Base-by-base conservation (phyloP, 2,113 vertebrate species). In the Rallus limicola region DNA sequence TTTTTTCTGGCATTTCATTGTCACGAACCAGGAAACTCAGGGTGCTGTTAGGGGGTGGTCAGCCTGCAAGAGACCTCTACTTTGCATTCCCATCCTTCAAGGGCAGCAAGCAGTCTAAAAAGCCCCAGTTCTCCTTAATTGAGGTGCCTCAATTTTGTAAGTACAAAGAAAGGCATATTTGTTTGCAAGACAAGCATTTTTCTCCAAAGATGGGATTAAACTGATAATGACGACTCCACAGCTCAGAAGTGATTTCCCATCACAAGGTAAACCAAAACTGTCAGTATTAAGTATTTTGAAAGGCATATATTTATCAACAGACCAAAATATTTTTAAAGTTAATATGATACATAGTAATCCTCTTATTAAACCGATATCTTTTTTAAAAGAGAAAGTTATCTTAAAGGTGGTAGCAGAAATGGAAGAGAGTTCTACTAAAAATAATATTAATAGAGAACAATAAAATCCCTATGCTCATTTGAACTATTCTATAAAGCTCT, bases 301-400 rank as follows among this genome's bases (percentile, higher is more conserved):
- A 93, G 59, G 81, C 36, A 38, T 87, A 74, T 87, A 84, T 93
- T 94, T 96, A 86, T 93, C 91, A 82, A 68, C 38, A 78, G 82
- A 82, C 85, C n/a, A 91, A 95, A 95, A 71, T 88, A 95, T 92
- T 96, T 97, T 95, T 82, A 29, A 96, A 86, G 69, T 91, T 91
- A 96, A n/a, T 87, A 72, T 87, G 81, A 84, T 78, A 68, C 53
- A 60, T 81, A 94, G 82, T 91, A 86, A 96, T 93, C 82, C 44
- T 88, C 89, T 95, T 95, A 92, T 56, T 94, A 88, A 91, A 28
- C 59, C 36, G 82, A 2, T 91, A 91, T 64, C 62, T 95, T 93
- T 92, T 92, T 86, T 40, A 28, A 80, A 74, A 85, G 55, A 90
- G 23, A 93, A 92, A 94, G 21, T 71, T 71, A 86, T 93, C 60